Percentiles rank a stretch among this genome's conserved stretches.
These are phyloP conservation scores for Yponomeuta plumbellus DNA, from an alignment of 2,888 invertebrate species.

Conservation along the genomic window DNA sequence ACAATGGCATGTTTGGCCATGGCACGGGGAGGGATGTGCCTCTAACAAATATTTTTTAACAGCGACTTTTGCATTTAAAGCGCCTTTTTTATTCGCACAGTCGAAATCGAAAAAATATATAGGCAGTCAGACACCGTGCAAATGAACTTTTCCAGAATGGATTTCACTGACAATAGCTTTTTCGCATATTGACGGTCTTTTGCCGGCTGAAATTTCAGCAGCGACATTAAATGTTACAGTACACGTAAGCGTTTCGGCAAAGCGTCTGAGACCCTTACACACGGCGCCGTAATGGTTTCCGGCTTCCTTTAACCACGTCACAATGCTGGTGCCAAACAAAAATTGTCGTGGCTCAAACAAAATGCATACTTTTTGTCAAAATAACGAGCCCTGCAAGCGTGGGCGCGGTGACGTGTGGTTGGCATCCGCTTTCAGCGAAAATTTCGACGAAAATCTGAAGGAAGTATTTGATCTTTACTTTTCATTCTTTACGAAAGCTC, in stretches of 20 bases:
- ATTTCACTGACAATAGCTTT: constrained; percentile 3
- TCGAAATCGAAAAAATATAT: background rate
- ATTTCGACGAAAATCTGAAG: background rate
- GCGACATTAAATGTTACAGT: background rate
- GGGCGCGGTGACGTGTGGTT: constrained; percentile 23
- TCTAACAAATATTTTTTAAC: background rate
- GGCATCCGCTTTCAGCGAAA: constrained; percentile 20
- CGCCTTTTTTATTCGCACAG: background rate
- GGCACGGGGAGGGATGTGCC: background rate
- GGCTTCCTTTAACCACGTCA: constrained; percentile 54
- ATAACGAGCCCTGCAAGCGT: constrained; percentile 30
- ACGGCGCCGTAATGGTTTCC: constrained; percentile 68
- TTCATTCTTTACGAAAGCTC: too few relatives aligned
- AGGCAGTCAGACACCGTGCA: background rate
- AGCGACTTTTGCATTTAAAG: background rate
- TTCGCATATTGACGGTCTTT: constrained; percentile 2
- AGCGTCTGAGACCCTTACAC: constrained; percentile 34
- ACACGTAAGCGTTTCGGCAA: constrained; percentile 8
- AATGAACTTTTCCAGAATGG: constrained; percentile 4
- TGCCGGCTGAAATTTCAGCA: background rate
- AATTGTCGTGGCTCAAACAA: constrained; percentile 32
- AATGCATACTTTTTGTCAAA: constrained; percentile 39
- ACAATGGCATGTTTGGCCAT: background rate
- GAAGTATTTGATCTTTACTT: background rate
- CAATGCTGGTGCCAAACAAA: constrained; percentile 48